Conservation (phyloP, 2,113 vertebrate genomes). For the Proteles cristata region DNA sequence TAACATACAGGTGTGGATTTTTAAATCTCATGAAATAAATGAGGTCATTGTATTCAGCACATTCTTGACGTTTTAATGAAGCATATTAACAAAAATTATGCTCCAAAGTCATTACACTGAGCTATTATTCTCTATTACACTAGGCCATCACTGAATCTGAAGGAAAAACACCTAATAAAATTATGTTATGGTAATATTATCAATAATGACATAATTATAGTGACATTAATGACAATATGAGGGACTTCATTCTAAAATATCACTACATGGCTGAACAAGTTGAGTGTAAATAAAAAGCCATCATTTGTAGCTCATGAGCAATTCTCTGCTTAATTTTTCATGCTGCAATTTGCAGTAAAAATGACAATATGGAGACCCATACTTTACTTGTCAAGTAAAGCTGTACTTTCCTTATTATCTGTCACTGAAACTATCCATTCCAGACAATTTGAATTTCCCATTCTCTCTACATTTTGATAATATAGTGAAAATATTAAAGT, state of each 20-base stretch:
- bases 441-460: not conserved
- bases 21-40: conserved; percentile 34
- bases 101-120: conserved; percentile 45
- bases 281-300: conserved; percentile 46
- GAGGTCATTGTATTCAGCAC: conserved; percentile 15
- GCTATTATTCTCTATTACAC: conserved; percentile 47
- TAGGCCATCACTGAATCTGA: conserved; percentile 36
- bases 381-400: not conserved
- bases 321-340: conserved; percentile 38
- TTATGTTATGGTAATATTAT: conserved; percentile 56
- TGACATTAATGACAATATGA: conserved; percentile 52
- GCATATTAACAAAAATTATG: conserved; percentile 65
- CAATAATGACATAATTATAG: conserved; percentile 61
- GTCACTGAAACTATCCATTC: not conserved
- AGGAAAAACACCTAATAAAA: conserved; percentile 63
- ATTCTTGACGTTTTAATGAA: conserved; percentile 55
- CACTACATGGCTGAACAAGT: not conserved
- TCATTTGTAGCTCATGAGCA: not conserved
- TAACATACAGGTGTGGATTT: not conserved
- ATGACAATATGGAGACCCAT: not conserved
- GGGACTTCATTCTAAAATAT: conserved; percentile 51
- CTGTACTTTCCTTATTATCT: not conserved
- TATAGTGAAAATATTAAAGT: conserved; percentile 12
- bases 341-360: conserved; percentile 42
- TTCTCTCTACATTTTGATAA: not conserved